These are phyloP conservation scores for Zaprionus camerounensis DNA, from an alignment of 1,140 invertebrate species.

Conservation along the genomic window DNA sequence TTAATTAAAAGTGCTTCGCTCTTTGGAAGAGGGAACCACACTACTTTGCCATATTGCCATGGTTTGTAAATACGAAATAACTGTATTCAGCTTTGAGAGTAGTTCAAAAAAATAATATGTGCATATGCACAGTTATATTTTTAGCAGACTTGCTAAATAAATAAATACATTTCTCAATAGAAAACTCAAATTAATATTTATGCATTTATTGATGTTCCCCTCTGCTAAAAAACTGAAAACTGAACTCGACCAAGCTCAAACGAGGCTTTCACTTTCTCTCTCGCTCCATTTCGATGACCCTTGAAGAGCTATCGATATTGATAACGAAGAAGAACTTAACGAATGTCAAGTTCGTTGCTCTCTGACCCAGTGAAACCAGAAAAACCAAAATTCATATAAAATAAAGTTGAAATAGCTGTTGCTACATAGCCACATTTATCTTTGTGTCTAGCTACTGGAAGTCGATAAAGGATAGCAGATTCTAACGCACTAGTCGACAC, in stretches of 20 bases:
- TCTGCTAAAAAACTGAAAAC: background rate
- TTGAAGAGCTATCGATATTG: background rate
- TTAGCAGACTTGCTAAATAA: background rate
- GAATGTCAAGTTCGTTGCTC: background rate
- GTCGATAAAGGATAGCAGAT: no score
- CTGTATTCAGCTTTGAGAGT: background rate
- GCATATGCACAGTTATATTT: background rate
- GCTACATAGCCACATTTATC: no score
- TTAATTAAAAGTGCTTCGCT: background rate
- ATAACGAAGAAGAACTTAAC: background rate
- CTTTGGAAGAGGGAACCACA: background rate
- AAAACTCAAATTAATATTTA: background rate
- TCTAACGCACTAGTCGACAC: no score
- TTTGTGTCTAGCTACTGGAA: no score
- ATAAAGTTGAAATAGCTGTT: no score
- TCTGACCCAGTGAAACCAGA: no score
- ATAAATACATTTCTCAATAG: background rate
- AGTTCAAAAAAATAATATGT: background rate
- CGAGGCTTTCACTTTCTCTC: background rate
- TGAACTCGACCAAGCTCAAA: background rate
- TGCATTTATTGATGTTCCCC: background rate
- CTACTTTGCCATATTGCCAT: background rate
- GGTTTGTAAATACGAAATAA: background rate
- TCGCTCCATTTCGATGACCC: background rate
- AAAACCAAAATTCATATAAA: background rate